Conservation (phyloP, 2,888 invertebrate genomes). For the Cremastobaeus sp. region DNA sequence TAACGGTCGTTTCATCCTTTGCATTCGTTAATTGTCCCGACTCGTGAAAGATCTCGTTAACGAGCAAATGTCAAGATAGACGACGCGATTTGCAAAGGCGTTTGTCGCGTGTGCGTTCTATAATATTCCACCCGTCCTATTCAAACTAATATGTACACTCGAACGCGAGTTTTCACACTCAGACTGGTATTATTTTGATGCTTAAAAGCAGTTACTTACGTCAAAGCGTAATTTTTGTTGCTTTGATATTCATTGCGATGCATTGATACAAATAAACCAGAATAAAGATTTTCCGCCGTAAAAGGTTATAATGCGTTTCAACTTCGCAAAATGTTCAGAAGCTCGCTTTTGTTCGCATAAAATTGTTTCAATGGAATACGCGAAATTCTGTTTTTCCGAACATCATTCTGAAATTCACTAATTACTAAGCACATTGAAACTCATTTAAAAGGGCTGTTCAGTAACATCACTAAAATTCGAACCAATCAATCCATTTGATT, state of each 20-base stretch:
- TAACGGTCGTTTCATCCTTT: constrained; percentile 58
- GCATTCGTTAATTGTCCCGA: constrained; percentile 58
- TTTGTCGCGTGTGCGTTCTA: constrained; percentile 45
- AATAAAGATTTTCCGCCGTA: too few species aligned
- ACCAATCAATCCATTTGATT: too few species aligned
- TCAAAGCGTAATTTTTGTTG: constrained; percentile 34
- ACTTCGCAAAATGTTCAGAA: too few species aligned
- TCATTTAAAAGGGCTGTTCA: too few species aligned
- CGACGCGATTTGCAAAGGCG: constrained; percentile 53
- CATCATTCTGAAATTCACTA: too few species aligned
- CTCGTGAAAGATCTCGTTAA: constrained; percentile 61
- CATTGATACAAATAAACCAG: constrained; percentile 8
- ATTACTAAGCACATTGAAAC: too few species aligned
- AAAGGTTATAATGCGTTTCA: constrained; percentile 5
- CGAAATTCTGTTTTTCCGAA: too few species aligned
- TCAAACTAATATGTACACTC: constrained; percentile 50
- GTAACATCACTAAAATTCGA: too few species aligned
- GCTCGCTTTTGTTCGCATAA: too few species aligned
- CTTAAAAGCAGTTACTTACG: constrained; percentile 21
- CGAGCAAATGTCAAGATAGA: constrained; percentile 59
- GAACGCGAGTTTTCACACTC: constrained; percentile 40
- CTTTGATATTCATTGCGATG: constrained; percentile 5
- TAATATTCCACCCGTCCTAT: constrained; percentile 44
- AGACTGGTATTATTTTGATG: constrained; percentile 19
- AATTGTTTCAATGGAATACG: too few species aligned